Percentiles rank a stretch among this genome's conserved stretches.
Conservation (phyloP, 2,888 invertebrate genomes). For the Clunio marinus region DNA sequence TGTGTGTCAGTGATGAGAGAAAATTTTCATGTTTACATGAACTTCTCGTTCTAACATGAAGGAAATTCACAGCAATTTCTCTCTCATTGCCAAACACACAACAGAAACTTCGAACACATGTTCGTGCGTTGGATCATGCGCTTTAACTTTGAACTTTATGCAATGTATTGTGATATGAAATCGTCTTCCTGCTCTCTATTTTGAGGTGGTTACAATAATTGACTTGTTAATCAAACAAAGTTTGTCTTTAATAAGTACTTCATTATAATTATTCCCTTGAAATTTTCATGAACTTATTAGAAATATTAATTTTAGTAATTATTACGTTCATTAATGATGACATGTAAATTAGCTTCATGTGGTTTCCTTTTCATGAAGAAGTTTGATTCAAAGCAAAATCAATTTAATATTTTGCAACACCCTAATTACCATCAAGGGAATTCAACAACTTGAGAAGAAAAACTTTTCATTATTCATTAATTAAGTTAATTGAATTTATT, state of each 20-base stretch:
- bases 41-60: background rate
- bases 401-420: no score
- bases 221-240: no score
- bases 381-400: no score
- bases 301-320: background rate
- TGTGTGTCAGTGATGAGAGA: background rate
- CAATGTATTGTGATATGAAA: background rate
- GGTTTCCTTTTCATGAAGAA: no score
- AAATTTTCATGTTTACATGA: background rate
- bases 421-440: no score
- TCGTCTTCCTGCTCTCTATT: background rate
- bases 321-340: background rate
- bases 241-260: slow-evolving; percentile 17
- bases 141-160: background rate
- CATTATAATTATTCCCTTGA: background rate
- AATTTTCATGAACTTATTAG: background rate
- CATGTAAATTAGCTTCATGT: no score
- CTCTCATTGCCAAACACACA: background rate
- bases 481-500: no score
- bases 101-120: background rate
- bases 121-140: background rate
- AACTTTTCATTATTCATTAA: no score
- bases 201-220: background rate
- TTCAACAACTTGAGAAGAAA: no score
- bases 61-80: background rate